A percentile compares a stretch with the other conserved stretches of the same genome.
Conservation (phyloP, 2,797 vertebrate genomes). For the Danio aesculapii region DNA sequence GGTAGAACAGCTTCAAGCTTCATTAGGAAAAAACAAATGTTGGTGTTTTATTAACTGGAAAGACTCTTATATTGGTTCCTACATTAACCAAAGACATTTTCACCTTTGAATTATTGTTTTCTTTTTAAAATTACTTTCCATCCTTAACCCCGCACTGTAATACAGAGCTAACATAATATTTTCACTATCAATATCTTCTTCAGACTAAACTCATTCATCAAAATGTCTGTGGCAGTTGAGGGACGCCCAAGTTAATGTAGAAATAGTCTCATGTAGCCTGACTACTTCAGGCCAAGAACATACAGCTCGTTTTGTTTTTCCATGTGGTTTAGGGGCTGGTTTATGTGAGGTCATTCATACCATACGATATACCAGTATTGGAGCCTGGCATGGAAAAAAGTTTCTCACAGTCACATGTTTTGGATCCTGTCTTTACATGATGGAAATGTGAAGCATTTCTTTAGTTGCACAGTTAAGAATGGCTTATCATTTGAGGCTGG, state of each 20-base stretch:
- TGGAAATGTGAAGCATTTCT: too few relatives aligned
- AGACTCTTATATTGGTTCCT: background rate
- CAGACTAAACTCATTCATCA: constrained; percentile 39
- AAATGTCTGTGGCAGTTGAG: constrained; percentile 25
- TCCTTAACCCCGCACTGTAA: constrained; percentile 7
- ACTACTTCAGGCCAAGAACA: background rate
- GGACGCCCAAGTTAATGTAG: constrained; percentile 24
- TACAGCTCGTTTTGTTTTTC: background rate
- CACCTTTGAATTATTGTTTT: background rate
- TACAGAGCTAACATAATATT: constrained; percentile 7
- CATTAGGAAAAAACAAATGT: background rate
- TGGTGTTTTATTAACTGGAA: background rate
- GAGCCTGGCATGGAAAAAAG: background rate
- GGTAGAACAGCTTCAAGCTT: background rate
- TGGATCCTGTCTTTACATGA: too few relatives aligned
- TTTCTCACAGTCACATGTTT: background rate
- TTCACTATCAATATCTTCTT: background rate
- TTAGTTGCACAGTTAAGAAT: too few relatives aligned
- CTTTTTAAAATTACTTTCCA: background rate
- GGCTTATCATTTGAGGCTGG: too few relatives aligned
- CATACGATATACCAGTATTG: background rate
- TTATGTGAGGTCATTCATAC: background rate
- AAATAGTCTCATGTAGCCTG: constrained; percentile 24
- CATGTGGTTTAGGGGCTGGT: background rate
- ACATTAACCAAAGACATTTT: background rate